Evolutionary conservation across 2,888 invertebrate genomes (phyloP).

Genomic region (Apomyelois bistriatella): DNA sequence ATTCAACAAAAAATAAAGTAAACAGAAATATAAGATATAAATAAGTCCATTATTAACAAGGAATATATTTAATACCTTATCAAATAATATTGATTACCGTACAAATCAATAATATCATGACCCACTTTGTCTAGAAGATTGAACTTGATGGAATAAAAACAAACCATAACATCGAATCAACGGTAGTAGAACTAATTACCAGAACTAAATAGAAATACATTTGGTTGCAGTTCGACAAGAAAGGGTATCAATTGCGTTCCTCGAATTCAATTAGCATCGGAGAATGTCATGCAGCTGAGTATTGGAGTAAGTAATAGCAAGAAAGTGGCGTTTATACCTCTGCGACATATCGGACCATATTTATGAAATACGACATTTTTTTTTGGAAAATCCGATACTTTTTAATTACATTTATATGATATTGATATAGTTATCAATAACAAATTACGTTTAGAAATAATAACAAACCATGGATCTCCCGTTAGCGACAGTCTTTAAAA

Average conservation of each 20-base stretch:
- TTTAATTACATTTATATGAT: no score
- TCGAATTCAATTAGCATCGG: constrained; percentile 6
- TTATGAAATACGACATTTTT: no score
- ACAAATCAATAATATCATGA: neutral
- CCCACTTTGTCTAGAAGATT: neutral
- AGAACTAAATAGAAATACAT: neutral
- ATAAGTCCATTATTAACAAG: no score
- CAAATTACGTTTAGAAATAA: no score
- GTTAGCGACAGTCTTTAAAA: no score
- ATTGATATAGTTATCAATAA: no score
- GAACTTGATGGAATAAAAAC: neutral
- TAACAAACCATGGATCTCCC: no score
- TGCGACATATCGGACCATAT: neutral
- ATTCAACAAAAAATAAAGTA: no score
- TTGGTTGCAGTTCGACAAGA: constrained; percentile 1
- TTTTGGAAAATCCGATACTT: no score
- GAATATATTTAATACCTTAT: neutral
- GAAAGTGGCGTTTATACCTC: neutral
- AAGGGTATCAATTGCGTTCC: constrained; percentile 5
- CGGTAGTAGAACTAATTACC: neutral
- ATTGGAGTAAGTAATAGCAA: neutral
- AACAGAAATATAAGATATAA: neutral
- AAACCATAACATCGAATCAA: neutral
- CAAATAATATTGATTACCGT: neutral
- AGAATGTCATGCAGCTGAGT: constrained; percentile 1